phyloP scores from a whole-genome alignment of 2,797 vertebrate species.

The Taenioides sp. region DNA sequence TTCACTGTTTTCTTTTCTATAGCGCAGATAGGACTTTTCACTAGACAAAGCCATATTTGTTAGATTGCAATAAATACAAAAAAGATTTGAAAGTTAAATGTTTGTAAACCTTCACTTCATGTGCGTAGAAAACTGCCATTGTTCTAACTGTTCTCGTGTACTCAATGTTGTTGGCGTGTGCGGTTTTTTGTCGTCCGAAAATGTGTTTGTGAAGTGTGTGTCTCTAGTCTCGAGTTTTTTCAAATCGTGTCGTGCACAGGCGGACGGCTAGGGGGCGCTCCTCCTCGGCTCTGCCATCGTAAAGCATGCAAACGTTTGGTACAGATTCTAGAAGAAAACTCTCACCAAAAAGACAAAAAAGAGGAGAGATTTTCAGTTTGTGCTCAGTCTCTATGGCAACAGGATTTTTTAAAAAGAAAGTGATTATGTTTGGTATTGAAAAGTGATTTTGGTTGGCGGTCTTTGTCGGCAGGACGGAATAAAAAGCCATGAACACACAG shows the following conservation, averaged over 20 bases:
- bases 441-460: not conserved
- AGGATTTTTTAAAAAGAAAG: conserved; percentile 47
- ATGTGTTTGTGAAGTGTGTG: conserved; percentile 60
- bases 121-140: conserved; percentile 66
- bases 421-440: not conserved
- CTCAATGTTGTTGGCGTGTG: conserved; percentile 20
- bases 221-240: conserved; percentile 58
- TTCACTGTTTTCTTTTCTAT: conserved; percentile 60
- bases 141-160: conserved; percentile 62
- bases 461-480: no score
- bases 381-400: conserved; percentile 66
- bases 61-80: conserved; percentile 93
- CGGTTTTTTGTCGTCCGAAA: not conserved
- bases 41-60: conserved; percentile 97
- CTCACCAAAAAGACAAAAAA: conserved; percentile 32
- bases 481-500: no score
- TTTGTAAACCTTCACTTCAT: conserved; percentile 59
- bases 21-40: conserved; percentile 82
- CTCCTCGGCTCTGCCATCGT: conserved; percentile 51
- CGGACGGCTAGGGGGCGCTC: conserved; percentile 31
- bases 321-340: conserved; percentile 29
- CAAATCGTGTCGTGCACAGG: conserved; percentile 59
- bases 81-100: conserved; percentile 59
- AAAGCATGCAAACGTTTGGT: conserved; percentile 66
- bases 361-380: conserved; percentile 50